Evolutionary conservation across 2,888 invertebrate species (phyloP).

Genomic region (Tipula vernalis): DNA sequence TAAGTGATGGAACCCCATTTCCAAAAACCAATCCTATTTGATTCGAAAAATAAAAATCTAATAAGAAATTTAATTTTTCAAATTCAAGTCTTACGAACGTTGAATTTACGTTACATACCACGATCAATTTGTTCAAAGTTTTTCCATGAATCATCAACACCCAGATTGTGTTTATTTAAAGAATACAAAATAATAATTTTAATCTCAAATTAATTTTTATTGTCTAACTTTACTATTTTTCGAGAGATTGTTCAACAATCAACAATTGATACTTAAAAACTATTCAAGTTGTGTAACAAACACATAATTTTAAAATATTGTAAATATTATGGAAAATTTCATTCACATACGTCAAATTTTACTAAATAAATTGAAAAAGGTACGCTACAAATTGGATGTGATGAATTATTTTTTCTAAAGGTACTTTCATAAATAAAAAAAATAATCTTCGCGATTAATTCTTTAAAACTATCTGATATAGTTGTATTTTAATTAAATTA

Average conservation of each 20-base stretch:
- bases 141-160: too few relatives aligned
- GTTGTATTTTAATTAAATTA: neutral
- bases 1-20: too few relatives aligned
- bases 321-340: neutral
- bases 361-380: neutral
- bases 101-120: too few relatives aligned
- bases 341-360: neutral
- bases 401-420: neutral
- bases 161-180: too few relatives aligned
- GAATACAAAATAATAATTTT: neutral
- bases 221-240: neutral
- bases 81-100: too few relatives aligned
- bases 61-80: too few relatives aligned
- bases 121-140: too few relatives aligned
- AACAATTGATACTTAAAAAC: neutral
- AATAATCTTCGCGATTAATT: neutral
- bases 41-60: too few relatives aligned
- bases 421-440: neutral
- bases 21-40: too few relatives aligned
- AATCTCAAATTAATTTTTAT: neutral
- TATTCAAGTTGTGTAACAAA: neutral
- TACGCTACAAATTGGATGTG: neutral
- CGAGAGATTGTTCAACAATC: neutral
- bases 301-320: neutral
- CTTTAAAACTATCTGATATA: neutral